phyloP scores from a whole-genome alignment of 2,797 vertebrate genomes.

The Emys orbicularis region DNA sequence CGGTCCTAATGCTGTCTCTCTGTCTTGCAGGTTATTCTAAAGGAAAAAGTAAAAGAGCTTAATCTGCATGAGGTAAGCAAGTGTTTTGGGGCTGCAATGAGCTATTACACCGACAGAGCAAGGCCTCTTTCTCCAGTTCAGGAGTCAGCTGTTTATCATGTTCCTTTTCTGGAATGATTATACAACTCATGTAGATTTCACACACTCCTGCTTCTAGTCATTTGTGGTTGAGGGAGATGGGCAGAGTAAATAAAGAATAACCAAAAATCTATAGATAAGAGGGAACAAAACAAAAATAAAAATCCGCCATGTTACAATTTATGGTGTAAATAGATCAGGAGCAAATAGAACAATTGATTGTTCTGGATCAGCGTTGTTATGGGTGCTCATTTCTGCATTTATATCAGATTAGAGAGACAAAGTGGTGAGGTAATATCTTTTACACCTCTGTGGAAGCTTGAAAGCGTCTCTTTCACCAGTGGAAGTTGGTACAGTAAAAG shows the following conservation, averaged over 20 bases:
- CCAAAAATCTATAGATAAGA: not conserved
- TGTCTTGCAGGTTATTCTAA: constrained; percentile 94
- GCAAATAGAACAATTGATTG: not conserved
- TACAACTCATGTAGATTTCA: not conserved
- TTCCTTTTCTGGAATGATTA: not conserved
- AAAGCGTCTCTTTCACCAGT: not conserved
- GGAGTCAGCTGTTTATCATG: not conserved
- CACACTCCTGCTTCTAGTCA: not conserved
- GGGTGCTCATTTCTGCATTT: not conserved
- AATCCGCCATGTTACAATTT: too few relatives aligned
- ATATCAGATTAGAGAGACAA: not conserved
- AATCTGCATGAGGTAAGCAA: constrained; percentile 96
- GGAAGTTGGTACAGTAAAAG: not conserved
- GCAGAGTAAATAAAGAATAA: not conserved
- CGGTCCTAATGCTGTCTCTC: not conserved
- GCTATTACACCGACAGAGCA: not conserved
- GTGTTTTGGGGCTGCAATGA: rapidly evolving
- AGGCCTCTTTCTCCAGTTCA: not conserved
- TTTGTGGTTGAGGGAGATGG: not conserved
- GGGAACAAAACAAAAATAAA: not conserved
- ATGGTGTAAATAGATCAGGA: not conserved
- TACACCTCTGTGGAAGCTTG: not conserved
- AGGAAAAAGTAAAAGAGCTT: constrained; percentile 99
- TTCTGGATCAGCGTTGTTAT: not conserved
- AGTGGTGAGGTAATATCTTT: not conserved